Percentiles rank a stretch among this genome's conserved stretches.
Evolutionary conservation across 2,888 invertebrate genomes (phyloP).

Genomic region (Nephrotoma guestfalica): DNA sequence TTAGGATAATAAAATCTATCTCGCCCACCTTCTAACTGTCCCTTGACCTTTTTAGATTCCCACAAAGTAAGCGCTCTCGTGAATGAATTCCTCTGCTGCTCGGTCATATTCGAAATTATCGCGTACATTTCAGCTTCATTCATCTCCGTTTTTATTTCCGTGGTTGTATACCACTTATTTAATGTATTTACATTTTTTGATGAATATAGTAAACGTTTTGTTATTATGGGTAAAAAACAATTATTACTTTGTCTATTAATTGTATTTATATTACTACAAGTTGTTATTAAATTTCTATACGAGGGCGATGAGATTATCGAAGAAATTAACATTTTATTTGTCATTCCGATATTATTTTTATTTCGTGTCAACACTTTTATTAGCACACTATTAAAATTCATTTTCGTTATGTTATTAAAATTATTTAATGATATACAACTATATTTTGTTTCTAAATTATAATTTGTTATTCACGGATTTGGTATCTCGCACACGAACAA

Average conservation of each 20-base stretch:
- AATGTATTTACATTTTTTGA: not conserved
- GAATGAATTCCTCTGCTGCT: not conserved
- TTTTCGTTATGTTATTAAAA: not conserved
- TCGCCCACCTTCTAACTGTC: not conserved
- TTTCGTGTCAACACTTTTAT: not conserved
- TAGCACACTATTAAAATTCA: not conserved
- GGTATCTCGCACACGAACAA: not conserved
- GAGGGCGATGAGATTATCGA: not conserved
- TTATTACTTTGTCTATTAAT: not conserved
- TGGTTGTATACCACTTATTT: constrained; percentile 5
- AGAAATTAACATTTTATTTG: not conserved
- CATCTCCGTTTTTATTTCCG: not conserved
- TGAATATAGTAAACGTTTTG: constrained; percentile 1
- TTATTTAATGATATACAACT: not conserved
- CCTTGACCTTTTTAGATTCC: constrained; percentile 1
- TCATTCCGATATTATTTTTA: not conserved
- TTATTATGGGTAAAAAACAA: not conserved
- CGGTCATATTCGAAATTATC: not conserved
- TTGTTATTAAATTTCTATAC: not conserved
- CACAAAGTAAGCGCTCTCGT: not conserved
- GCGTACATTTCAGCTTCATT: not conserved
- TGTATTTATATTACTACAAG: not conserved
- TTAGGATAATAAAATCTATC: not conserved
- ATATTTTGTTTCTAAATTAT: not conserved
- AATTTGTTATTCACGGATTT: not conserved